phyloP scores from a whole-genome alignment of 2,797 vertebrate species.

The Phrynocephalus guinanensis region DNA sequence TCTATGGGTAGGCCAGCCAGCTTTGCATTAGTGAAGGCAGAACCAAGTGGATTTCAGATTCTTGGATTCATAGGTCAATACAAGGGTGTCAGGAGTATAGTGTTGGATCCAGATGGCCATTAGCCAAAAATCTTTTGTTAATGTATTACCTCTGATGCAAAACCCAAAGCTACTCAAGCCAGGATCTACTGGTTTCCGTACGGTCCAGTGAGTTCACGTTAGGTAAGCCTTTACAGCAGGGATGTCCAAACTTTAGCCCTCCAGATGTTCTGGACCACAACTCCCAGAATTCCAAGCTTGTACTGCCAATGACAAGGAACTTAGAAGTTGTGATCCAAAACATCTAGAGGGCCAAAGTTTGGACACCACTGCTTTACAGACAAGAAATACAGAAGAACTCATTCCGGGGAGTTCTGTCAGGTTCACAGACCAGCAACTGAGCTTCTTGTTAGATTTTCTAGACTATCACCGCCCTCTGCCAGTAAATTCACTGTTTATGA shows the following conservation, averaged over 20 bases:
- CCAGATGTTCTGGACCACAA: no score
- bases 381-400: neutral
- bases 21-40: neutral
- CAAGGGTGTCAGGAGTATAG: neutral
- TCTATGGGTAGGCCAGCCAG: neutral
- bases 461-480: no score
- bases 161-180: neutral
- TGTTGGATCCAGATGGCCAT: neutral
- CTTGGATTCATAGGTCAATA: no score
- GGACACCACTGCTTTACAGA: no score
- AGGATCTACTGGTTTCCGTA: neutral
- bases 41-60: neutral
- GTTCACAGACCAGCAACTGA: no score
- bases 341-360: no score
- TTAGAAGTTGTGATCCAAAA: no score
- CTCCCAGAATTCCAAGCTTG: no score
- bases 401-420: neutral
- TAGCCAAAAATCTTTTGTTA: neutral
- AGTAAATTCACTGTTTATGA: no score
- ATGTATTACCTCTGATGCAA: neutral
- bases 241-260: no score
- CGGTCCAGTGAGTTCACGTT: neutral
- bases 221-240: neutral
- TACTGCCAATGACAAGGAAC: no score
- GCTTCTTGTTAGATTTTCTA: no score